Evolutionary conservation across 64 coral and sea anemone genomes (phyloP).

Genomic region (Stylophora pistillata): DNA sequence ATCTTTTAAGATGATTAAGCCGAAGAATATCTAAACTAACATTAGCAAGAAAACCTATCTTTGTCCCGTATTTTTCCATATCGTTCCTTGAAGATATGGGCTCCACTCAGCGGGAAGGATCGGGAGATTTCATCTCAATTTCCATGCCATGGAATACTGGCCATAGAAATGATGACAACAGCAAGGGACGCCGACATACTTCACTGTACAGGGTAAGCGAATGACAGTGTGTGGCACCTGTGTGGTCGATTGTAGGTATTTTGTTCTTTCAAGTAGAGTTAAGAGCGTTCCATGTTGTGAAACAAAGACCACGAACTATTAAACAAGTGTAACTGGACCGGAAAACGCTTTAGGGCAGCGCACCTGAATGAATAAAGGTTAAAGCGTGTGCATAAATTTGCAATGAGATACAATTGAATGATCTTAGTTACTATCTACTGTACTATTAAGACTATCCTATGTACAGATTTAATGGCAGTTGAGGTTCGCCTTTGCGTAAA

Average conservation of each 20-base stretch:
- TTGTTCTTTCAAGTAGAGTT: not conserved
- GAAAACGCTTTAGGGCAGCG: not conserved
- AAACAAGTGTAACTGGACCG: not conserved
- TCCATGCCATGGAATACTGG: constrained; percentile 59
- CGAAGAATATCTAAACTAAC: not conserved
- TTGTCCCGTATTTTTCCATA: not conserved
- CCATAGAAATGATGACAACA: constrained; percentile 71
- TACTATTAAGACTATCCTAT: no score
- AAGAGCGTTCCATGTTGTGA: not conserved
- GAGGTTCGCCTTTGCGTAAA: no score
- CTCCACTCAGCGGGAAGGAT: constrained; percentile 8
- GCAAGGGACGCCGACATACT: constrained; percentile 57
- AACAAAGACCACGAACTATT: not conserved
- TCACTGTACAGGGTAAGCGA: constrained; percentile 75
- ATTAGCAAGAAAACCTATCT: not conserved
- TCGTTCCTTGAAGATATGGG: not conserved
- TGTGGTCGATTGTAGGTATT: not conserved
- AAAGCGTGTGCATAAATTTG: no score
- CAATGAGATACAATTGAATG: no score
- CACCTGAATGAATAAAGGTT: not conserved
- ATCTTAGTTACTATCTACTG: no score
- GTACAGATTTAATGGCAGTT: no score
- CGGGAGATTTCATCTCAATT: constrained; percentile 73
- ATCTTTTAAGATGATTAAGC: not conserved
- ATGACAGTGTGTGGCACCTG: no score